A percentile compares a stretch with the other conserved stretches of the same genome.
Evolutionary conservation across 2,113 vertebrate species (phyloP).

Genomic region (Murina feae): DNA sequence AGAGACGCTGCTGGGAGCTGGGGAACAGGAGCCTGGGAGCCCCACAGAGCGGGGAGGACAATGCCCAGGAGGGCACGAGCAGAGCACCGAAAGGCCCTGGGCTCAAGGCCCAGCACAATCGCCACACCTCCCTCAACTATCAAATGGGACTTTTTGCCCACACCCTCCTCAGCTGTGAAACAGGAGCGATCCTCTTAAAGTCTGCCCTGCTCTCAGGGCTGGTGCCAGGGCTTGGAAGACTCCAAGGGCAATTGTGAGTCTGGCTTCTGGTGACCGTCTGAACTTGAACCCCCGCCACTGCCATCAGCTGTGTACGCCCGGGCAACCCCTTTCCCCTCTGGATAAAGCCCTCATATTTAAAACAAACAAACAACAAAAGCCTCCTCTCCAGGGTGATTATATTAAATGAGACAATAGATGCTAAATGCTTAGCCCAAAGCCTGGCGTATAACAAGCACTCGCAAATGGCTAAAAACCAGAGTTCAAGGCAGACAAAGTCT

Average conservation of each 20-base stretch:
- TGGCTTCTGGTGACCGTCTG: not conserved
- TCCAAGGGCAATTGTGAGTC: not conserved
- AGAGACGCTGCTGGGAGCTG: not conserved
- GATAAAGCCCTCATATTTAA: not conserved
- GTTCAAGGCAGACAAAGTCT: constrained; percentile 7
- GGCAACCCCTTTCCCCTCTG: not conserved
- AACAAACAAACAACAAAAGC: not conserved
- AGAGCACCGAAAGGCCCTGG: not conserved
- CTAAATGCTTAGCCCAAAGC: not conserved
- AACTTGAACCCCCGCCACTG: not conserved
- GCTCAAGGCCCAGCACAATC: not conserved
- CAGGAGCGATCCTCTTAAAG: not conserved
- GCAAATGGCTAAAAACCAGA: not conserved
- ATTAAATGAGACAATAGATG: not conserved
- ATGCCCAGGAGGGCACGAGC: not conserved
- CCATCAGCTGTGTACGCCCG: not conserved
- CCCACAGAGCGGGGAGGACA: not conserved
- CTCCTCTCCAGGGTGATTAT: not conserved
- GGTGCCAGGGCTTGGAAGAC: not conserved
- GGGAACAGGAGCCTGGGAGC: not conserved
- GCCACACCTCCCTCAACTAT: too few relatives aligned
- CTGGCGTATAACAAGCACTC: not conserved
- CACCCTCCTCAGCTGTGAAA: not conserved
- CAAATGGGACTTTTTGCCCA: too few relatives aligned
- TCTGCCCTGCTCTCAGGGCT: not conserved